A percentile compares a stretch with the other conserved stretches of the same genome.
Conservation (phyloP, 2,797 vertebrate species). For the Gephyroberyx darwinii region DNA sequence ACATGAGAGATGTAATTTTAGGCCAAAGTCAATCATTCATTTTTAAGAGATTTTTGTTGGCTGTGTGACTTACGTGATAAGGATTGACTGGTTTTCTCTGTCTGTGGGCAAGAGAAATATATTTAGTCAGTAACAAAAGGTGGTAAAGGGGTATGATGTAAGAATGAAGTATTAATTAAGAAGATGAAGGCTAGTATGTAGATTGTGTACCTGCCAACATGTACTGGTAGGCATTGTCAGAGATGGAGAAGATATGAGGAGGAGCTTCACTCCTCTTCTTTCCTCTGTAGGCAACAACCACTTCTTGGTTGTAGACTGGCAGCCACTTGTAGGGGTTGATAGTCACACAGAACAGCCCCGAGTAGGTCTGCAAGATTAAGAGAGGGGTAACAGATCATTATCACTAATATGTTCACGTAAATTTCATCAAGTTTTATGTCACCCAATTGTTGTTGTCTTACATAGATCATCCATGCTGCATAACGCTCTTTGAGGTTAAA, state of each 20-base stretch:
- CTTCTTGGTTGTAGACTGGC: constrained; percentile 87
- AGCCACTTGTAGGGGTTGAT: constrained; percentile 91
- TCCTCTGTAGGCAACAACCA: constrained; percentile 88
- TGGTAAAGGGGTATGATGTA: rapidly evolving
- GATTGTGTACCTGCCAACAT: constrained; percentile 76
- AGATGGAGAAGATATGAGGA: constrained; percentile 55
- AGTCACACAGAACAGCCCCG: constrained; percentile 89
- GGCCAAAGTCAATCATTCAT: not conserved
- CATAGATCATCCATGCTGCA: constrained; percentile 88
- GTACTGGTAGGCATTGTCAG: constrained; percentile 62
- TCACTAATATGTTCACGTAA: not conserved
- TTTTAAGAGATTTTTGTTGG: not conserved
- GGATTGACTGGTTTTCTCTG: constrained; percentile 90
- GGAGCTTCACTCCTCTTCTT: constrained; percentile 91
- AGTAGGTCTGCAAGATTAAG: constrained; percentile 82
- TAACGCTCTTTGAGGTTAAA: constrained; percentile 90
- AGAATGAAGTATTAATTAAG: not conserved
- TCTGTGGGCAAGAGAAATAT: constrained; percentile 68
- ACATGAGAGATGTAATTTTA: not conserved
- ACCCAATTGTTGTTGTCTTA: constrained; percentile 28
- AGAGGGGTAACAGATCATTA: not conserved
- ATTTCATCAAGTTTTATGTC: not conserved
- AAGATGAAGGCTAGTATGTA: too few relatives aligned
- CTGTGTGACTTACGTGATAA: constrained; percentile 86
- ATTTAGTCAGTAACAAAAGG: not conserved